These are phyloP conservation scores for Phenganax subtilis DNA, from an alignment of 92 coral and sea anemone genomes.

Conservation along the genomic window DNA sequence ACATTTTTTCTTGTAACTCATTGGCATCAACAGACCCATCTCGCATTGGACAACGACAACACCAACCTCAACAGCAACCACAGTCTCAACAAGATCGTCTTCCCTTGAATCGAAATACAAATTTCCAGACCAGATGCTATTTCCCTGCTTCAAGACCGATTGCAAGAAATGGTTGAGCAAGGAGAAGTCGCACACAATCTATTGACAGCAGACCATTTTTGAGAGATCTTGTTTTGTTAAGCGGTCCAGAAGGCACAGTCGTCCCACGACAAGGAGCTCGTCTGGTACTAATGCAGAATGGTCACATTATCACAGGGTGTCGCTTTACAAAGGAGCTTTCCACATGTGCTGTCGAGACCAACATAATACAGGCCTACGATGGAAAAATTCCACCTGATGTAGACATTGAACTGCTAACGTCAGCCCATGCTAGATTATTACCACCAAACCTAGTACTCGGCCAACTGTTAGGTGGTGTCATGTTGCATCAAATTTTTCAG, in stretches of 20 bases:
- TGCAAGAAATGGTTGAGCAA: not conserved
- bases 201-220: conserved; percentile 8
- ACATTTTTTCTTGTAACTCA: not conserved
- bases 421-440: not conserved
- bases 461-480: not conserved
- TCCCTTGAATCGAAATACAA: not conserved
- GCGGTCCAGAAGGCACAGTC: not conserved
- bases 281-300: not conserved
- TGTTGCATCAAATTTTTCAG: not conserved
- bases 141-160: conserved; percentile 4
- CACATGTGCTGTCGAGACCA: not conserved
- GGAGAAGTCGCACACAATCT: not conserved
- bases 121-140: not conserved
- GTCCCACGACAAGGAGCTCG: conserved; percentile 25
- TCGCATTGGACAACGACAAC: not conserved
- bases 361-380: conserved; percentile 6
- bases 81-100: not conserved
- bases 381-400: conserved; percentile 12
- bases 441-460: not conserved
- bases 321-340: conserved; percentile 15
- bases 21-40: not conserved
- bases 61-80: not conserved
- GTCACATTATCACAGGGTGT: not conserved
- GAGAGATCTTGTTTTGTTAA: not conserved
- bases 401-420: not conserved